Percentiles rank a stretch among this genome's conserved stretches.
Conservation (phyloP, 2,113 vertebrate genomes). For the Calypte anna region DNA sequence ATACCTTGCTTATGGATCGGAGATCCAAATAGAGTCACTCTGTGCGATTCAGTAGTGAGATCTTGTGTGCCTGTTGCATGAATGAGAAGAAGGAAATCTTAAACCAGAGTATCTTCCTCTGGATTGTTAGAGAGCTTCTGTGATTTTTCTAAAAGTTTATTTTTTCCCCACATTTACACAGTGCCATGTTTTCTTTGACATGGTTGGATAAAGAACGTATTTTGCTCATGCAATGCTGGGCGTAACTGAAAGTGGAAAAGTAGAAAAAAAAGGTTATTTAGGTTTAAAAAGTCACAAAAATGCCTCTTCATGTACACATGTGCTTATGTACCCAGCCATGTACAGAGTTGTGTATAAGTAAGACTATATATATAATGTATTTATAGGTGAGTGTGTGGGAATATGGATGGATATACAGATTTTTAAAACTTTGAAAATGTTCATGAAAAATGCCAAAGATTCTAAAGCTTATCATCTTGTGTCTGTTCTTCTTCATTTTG, state of each 20-base stretch:
- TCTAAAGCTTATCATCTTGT: slow-evolving; percentile 71
- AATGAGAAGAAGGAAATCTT: neutral
- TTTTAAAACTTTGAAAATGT: slow-evolving; percentile 72
- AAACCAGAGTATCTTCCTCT: neutral
- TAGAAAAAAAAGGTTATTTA: slow-evolving; percentile 9
- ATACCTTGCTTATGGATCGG: neutral
- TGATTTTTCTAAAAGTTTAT: neutral
- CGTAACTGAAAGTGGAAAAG: slow-evolving; percentile 48
- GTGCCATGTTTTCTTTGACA: slow-evolving; percentile 21
- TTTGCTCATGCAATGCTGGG: slow-evolving; percentile 35
- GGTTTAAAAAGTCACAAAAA: slow-evolving; percentile 59
- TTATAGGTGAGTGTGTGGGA: slow-evolving; percentile 4
- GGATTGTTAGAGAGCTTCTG: neutral
- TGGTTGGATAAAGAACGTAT: slow-evolving; percentile 52
- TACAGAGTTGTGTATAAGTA: slow-evolving; percentile 37
- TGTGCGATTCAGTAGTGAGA: neutral
- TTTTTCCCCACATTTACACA: neutral
- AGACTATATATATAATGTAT: slow-evolving; percentile 34
- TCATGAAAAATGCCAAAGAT: slow-evolving; percentile 79
- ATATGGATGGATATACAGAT: slow-evolving; percentile 33
- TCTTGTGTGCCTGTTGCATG: neutral
- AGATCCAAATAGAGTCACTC: neutral
- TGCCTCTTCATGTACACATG: slow-evolving; percentile 14
- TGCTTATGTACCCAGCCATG: neutral
- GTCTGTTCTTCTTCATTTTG: slow-evolving; percentile 78